phyloP scores from a whole-genome alignment of 2,888 invertebrate genomes.

The Ctenicera cuprea region DNA sequence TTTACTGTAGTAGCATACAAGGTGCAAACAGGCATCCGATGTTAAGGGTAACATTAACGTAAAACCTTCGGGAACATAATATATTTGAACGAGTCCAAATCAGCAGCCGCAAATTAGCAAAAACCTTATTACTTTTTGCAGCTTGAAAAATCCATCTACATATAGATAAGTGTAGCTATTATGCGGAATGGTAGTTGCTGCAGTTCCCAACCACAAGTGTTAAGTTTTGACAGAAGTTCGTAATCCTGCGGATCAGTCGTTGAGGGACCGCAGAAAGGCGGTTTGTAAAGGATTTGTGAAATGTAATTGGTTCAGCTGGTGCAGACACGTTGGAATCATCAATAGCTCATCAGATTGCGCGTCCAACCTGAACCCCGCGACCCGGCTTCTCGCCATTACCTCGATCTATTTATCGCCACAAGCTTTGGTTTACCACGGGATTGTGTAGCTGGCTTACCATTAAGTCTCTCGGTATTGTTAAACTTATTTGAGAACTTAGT shows the following conservation, averaged over 20 bases:
- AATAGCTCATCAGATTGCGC: slow-evolving; percentile 76
- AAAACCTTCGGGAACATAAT: slow-evolving; percentile 44
- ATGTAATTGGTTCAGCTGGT: slow-evolving; percentile 80
- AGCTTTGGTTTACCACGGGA: slow-evolving; percentile 54
- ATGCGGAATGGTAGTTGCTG: slow-evolving; percentile 50
- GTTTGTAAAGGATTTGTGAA: slow-evolving; percentile 71
- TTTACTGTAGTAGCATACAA: slow-evolving; percentile 63
- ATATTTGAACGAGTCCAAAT: slow-evolving; percentile 61
- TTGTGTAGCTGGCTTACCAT: slow-evolving; percentile 50
- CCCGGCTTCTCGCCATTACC: slow-evolving; percentile 55
- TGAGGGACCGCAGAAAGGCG: slow-evolving; percentile 64
- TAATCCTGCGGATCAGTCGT: slow-evolving; percentile 63
- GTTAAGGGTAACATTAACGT: slow-evolving; percentile 31
- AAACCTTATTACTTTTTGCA: slow-evolving; percentile 30
- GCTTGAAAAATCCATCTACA: slow-evolving; percentile 55
- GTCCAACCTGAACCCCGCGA: slow-evolving; percentile 66
- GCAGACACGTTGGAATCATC: slow-evolving; percentile 78
- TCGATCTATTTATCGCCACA: slow-evolving; percentile 52
- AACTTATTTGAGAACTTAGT: slow-evolving; percentile 30
- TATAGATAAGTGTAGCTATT: slow-evolving; percentile 58
- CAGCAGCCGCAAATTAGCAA: slow-evolving; percentile 54
- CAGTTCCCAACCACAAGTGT: slow-evolving; percentile 52
- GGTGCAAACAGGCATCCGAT: slow-evolving; percentile 64
- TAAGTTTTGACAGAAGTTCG: slow-evolving; percentile 46
- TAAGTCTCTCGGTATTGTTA: slow-evolving; percentile 38